Evolutionary conservation across 1,140 invertebrate genomes (phyloP), one percentile per base, ranked within the genome.

Genomic region (Proales similis): DNA sequence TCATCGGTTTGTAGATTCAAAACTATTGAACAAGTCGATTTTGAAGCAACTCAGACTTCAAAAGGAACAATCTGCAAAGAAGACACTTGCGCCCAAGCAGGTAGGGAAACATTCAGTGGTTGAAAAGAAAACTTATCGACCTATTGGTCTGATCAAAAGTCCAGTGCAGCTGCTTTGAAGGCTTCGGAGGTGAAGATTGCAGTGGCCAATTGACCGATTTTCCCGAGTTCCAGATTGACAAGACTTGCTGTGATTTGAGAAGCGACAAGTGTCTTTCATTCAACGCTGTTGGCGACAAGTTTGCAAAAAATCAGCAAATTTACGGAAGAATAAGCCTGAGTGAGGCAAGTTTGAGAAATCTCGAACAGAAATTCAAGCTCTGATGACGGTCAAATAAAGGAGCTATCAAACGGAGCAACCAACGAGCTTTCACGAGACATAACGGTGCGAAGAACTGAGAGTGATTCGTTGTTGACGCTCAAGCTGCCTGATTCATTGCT

Each of bases 261-360:
- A 42, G 9, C n/a, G 32, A 38, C 17, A 29, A 39, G 27, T 57
- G 51, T 39, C 27, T 2, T 4, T 57, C 30, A 39, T 19, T 57
- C n/a, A 57, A 57, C 20, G 51, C 24, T n/a, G 39, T 57, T 57
- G 51, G 51, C 7, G 39, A 42, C 14, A 36, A 36, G 14, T 57
- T 57, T 36, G 39, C 51, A 27, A 42, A 24, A 42, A 39, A 14
- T 26, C 36, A 57, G 20, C 33, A 24, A 22, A 42, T 57, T 38
- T 22, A 42, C 30, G 51, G 29, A 3, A 6, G 45, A 42, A 27
- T 57, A 22, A 9, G 45, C 29, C 45, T 30, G 12, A 57, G 26
- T 43, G 51, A 57, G 45, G 36, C 30, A 42, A 57, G 14, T 49
- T 4, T 19, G 9, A 27, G 2, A 12, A 14, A 48, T 22, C 5